Base-by-base conservation (phyloP, 2,797 vertebrate genomes). In the Bradypodion ventrale region DNA sequence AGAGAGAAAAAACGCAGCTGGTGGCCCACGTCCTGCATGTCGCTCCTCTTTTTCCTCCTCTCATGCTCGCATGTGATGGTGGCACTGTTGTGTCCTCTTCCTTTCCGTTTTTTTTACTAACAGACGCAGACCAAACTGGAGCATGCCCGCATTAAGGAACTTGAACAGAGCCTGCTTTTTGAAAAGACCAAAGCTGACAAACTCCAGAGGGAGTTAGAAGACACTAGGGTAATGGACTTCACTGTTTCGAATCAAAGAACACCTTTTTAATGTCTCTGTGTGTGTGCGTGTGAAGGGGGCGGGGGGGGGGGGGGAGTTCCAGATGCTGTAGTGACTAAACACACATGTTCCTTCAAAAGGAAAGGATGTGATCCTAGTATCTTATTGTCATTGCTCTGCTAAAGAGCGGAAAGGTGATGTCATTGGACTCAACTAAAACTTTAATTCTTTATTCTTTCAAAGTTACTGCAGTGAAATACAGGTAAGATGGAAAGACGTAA, bases 161-260 rank as follows among this genome's bases (percentile, higher is more conserved):
- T 99, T 97, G 98, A 99, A 97, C 98, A 99, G 97, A 98, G 97
- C 97, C 98, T 99, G 95, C 98, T 98, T 96, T 98, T 98, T 99
- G 98, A 99, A 99, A 99, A 99, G 97, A 98, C 98, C 98, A 99
- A 98, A 98, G 98, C 98, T 98, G 98, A 99, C 96, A 99, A 99
- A 98, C 98, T 99, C 95, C 98, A 99, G 97, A 98, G 98, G 93
- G 98, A 99, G 97, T 98, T 99, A 99, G 98, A 99, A 98, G 98
- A 99, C 97, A 98, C 97, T 98, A 98, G 98, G 98, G 98, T 99
- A 99, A 98, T 98, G 98, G 96, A 96, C 97, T 97, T 97, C 93
- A 92, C 96, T 97, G 92, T 97, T 96, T 96, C 52, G 89, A 90
- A 89, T 95, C 89, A 92, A 94, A n/a, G 93, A 37, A 93, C 92